Evolutionary conservation across 2,888 invertebrate species (phyloP), one percentile per base, ranked within the genome.

Genomic region (Tipula confusa): DNA sequence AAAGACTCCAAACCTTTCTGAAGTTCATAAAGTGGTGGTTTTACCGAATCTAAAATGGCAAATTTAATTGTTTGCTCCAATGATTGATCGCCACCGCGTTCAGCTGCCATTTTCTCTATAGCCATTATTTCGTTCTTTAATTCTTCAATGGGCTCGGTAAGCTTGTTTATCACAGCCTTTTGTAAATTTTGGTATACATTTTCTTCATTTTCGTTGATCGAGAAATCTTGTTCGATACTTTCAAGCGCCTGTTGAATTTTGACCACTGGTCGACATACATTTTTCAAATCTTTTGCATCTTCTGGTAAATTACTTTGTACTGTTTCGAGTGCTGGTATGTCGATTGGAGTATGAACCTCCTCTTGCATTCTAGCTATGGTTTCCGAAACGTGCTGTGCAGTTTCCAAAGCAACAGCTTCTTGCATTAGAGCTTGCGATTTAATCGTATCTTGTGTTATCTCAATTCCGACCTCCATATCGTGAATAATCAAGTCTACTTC

Each of bases 11-110:
- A 89, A 0, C 92, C 92, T 86, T 90, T 92, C 85, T 92, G 90
- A 5, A 94, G 88, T 87, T 93, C 93, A 83, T 92, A 89, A n/a
- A 93, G 90, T 0, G 93, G 92, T 15, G 92, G 91, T 86, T 92
- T 91, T 0, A 94, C 91, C 83, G 92, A 91, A 86, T 94, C 93
- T 84, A 94, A 90, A 36, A 93, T 90, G 84, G 92, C 92, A 84
- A 93, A 91, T 85, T 92, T 92, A 83, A 92, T 87, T 85, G 89
- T 89, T 82, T 89, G 88, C 79, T 89, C 89, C 80, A 89, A 85
- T 0, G 88, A 87, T 79, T 88, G 88, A 9, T 86, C 86, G 1
- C 85, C 85, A 29, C 84, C 84, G 13, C 31, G 82, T 0, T 86
- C 86, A 1, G 81, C 64, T 13, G 84, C 81, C 82, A 88, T 87